Percentiles rank a stretch among this genome's conserved stretches.
phyloP scores from a whole-genome alignment of 1,140 invertebrate genomes.

The Gryon sp. region DNA sequence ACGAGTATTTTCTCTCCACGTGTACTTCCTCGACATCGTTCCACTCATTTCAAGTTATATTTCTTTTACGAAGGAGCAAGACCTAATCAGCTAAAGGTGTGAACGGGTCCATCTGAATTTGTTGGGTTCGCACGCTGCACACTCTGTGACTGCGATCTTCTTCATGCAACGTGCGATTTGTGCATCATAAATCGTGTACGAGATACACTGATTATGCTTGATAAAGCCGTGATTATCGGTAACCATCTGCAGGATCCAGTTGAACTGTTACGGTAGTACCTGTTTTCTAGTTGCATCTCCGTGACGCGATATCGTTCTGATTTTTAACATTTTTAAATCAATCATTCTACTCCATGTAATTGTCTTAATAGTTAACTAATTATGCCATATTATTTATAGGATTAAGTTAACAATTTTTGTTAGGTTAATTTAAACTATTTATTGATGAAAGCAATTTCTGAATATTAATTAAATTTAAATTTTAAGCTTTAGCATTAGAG shows the following conservation, averaged over 20 bases:
- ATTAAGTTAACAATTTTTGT: too few species aligned
- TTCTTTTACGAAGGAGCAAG: slow-evolving; percentile 42
- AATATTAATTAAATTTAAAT: too few species aligned
- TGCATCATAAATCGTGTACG: slow-evolving; percentile 41
- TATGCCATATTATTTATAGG: too few species aligned
- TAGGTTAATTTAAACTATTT: too few species aligned
- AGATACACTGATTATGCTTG: slow-evolving; percentile 40
- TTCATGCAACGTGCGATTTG: slow-evolving; percentile 22
- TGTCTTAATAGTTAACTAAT: too few species aligned
- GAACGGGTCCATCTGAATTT: slow-evolving; percentile 75
- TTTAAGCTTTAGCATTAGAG: too few species aligned
- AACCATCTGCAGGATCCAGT: slow-evolving; percentile 5
- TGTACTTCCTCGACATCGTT: slow-evolving; percentile 12
- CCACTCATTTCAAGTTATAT: slow-evolving; percentile 27
- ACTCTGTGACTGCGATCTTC: background rate
- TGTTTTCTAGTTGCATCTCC: too few species aligned
- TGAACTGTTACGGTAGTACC: slow-evolving; percentile 3
- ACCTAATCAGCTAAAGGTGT: slow-evolving; percentile 74
- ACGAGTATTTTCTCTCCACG: slow-evolving; percentile 13
- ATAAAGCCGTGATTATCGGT: slow-evolving; percentile 49
- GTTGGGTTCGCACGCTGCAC: slow-evolving; percentile 59
- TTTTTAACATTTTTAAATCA: too few species aligned
- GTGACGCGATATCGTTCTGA: too few species aligned
- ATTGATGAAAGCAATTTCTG: too few species aligned
- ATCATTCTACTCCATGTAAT: too few species aligned